Percentiles rank a stretch among this genome's conserved stretches.
Evolutionary conservation across 2,888 invertebrate species (phyloP).

Genomic region (Aplocera efformata): DNA sequence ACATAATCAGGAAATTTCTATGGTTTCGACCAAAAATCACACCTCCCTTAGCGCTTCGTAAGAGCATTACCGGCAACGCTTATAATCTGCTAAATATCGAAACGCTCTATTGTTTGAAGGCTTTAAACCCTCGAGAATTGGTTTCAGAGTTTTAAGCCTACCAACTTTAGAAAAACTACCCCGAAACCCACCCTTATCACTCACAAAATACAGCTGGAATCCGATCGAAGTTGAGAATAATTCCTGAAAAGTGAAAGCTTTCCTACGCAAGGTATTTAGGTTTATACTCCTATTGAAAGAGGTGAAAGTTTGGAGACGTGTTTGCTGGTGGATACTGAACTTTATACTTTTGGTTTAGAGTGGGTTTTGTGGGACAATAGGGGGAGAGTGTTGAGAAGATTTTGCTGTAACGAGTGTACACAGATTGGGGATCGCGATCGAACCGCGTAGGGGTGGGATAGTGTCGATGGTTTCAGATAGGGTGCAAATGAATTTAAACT

Average conservation of each 20-base stretch:
- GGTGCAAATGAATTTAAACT: slow-evolving; percentile 37
- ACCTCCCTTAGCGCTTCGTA: no score
- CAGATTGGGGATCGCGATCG: slow-evolving; percentile 71
- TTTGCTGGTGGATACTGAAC: slow-evolving; percentile 36
- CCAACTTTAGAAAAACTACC: slow-evolving; percentile 65
- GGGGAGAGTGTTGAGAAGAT: slow-evolving; percentile 66
- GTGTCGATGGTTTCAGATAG: slow-evolving; percentile 35
- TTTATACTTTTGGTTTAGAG: slow-evolving; percentile 39
- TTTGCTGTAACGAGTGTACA: slow-evolving; percentile 74
- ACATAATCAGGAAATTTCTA: slow-evolving; percentile 32
- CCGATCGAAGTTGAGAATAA: slow-evolving; percentile 52
- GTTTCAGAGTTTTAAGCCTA: slow-evolving; percentile 77
- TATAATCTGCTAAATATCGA: slow-evolving; percentile 80
- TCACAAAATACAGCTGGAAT: slow-evolving; percentile 43
- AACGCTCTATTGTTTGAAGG: slow-evolving; percentile 75
- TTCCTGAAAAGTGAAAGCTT: slow-evolving; percentile 80
- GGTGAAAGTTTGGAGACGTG: slow-evolving; percentile 72
- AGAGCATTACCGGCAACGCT: slow-evolving; percentile 72
- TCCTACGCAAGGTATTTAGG: slow-evolving; percentile 78
- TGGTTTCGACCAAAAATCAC: slow-evolving; percentile 62
- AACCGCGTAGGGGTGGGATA: slow-evolving; percentile 55
- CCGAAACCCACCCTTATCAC: slow-evolving; percentile 38
- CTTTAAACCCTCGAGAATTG: slow-evolving; percentile 73
- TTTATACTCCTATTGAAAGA: slow-evolving; percentile 79
- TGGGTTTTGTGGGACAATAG: slow-evolving; percentile 35